These are phyloP conservation scores for Spea multiplicata DNA, from an alignment of 2,113 vertebrate species.

Conservation along the genomic window DNA sequence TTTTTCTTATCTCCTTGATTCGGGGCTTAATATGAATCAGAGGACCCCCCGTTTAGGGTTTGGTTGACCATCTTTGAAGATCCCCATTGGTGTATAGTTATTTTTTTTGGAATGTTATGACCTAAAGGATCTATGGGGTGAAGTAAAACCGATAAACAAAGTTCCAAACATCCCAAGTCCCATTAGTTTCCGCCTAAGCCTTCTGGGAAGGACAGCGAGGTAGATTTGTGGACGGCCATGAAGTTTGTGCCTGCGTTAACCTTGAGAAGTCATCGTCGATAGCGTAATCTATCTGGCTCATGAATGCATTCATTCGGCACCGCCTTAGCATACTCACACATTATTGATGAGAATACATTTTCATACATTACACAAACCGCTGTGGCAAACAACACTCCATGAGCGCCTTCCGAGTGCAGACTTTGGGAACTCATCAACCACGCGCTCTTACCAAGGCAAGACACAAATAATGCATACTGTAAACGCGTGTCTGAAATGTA, in stretches of 20 bases:
- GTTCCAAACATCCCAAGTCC: background rate
- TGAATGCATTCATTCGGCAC: slow-evolving; percentile 49
- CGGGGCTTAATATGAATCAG: too few relatives aligned
- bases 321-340: slow-evolving; percentile 8
- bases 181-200: background rate
- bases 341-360: slow-evolving; percentile 57
- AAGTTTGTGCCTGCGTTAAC: slow-evolving; percentile 42
- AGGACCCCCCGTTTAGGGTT: too few relatives aligned
- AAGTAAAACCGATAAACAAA: background rate
- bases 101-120: too few relatives aligned
- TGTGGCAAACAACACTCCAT: slow-evolving; percentile 6
- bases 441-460: background rate
- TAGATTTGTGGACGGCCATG: slow-evolving; percentile 47
- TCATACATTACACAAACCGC: slow-evolving; percentile 53
- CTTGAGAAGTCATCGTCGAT: slow-evolving; percentile 45
- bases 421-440: too few relatives aligned
- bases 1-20: too few relatives aligned
- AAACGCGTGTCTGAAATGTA: too few relatives aligned
- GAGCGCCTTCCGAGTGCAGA: background rate
- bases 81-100: too few relatives aligned
- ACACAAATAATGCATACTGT: too few relatives aligned
- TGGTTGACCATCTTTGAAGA: too few relatives aligned
- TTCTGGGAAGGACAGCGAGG: slow-evolving; percentile 11
- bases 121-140: background rate
- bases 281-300: slow-evolving; percentile 38